Evolutionary conservation across 2,113 vertebrate species (phyloP).

Genomic region (Dasyornis broadbenti): DNA sequence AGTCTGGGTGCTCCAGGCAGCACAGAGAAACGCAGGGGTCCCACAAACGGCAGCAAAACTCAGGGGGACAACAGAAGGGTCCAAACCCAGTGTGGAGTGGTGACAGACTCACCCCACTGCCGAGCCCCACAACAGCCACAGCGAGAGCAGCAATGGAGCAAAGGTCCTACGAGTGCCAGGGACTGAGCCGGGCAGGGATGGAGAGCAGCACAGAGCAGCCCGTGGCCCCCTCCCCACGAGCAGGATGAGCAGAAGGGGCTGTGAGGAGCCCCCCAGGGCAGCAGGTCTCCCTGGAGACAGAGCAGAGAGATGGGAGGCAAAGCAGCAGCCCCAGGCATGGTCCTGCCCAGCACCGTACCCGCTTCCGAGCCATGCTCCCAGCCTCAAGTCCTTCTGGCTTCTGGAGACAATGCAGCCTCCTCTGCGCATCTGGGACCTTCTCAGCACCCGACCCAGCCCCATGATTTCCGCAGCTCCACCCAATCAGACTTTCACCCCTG

Average conservation of each 20-base stretch:
- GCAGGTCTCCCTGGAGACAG: background rate
- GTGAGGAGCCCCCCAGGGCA: background rate
- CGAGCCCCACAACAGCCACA: background rate
- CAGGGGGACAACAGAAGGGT: background rate
- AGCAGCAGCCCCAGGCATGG: background rate
- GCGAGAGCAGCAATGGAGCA: background rate
- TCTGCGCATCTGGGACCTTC: background rate
- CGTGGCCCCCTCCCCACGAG: rapidly evolving
- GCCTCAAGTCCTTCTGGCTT: background rate
- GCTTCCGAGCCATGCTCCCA: constrained; percentile 39
- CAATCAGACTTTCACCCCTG: background rate
- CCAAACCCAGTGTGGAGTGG: rapidly evolving
- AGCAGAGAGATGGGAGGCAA: background rate
- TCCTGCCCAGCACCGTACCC: background rate
- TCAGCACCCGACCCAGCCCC: background rate
- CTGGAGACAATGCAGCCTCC: background rate
- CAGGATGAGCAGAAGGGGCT: background rate
- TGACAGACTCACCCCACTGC: background rate
- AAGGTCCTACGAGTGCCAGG: rapidly evolving
- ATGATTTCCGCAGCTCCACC: constrained; percentile 17
- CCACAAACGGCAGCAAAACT: rapidly evolving
- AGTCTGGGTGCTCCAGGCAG: background rate
- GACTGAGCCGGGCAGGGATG: background rate
- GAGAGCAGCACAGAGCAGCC: background rate
- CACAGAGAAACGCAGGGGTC: background rate